Evolutionary conservation across 2,888 invertebrate genomes (phyloP), one percentile per base, ranked within the genome.

Genomic region (Lasioglossum oenotherae): DNA sequence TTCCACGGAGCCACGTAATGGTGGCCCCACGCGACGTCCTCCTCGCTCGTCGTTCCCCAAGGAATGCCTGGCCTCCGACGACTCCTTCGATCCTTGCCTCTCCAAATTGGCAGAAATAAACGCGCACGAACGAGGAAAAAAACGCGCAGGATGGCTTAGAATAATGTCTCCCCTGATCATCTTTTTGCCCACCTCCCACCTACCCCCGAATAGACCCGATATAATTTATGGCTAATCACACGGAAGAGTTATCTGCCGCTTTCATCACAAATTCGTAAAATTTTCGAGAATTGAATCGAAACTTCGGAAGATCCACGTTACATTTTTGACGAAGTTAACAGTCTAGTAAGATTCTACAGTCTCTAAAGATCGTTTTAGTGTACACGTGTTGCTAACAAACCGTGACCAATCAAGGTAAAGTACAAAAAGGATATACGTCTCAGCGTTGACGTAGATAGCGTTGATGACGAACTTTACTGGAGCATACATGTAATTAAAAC

Each of bases 1-100:
- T 92, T 90, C 89, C 91, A 89, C 89, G 88, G 84, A 81, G 81
- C 85, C 87, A 88, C 81, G 87, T 90, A 91, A 92, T 87, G 87
- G 84, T 84, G 88, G 87, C 90, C 89, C 89, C 91, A 92, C 91
- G 89, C 90, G 87, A 91, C 85, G 89, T 72, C 81, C 71, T 74
- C 74, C 46, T 74, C 77, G 75, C 57, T 57, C 79, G 64, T 74
- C 84, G 60, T 83, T 78, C 74, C 80, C 67, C 31, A 64, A 80
- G 77, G 85, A 81, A 83, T 81, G 83, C 46, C 76, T 78, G 57
- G 83, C 53, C 74, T 75, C 64, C 69, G 74, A 35, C 79, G 67
- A 64, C n/a, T 57, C 74, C 53, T 53, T 57, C 78, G 74, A 19
- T 64, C 67, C 57, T 49, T 41, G 69, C 60, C 81, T 73, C 88